Conservation (phyloP, 2,888 invertebrate genomes). For the Tipula unca region DNA sequence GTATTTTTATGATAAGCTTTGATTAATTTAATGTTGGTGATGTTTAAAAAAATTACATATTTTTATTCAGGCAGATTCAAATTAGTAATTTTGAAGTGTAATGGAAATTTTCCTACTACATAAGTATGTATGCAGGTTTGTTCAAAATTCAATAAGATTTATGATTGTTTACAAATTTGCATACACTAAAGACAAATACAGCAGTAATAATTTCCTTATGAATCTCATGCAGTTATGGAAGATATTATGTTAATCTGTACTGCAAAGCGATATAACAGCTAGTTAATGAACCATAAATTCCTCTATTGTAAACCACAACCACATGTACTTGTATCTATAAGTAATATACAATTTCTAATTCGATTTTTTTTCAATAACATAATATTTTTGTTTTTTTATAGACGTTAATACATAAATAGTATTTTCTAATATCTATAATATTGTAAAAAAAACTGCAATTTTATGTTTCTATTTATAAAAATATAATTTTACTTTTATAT, state of each 20-base stretch:
- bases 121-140: background rate
- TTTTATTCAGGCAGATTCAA: background rate
- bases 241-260: background rate
- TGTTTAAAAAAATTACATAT: background rate
- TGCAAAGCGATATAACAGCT: background rate
- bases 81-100: background rate
- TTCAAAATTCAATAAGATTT: background rate
- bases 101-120: background rate
- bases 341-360: background rate
- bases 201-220: background rate
- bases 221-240: background rate
- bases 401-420: background rate
- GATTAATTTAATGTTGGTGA: background rate
- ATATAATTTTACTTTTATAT: background rate
- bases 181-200: background rate
- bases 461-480: background rate
- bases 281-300: background rate
- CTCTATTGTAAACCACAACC: background rate
- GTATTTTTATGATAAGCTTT: background rate
- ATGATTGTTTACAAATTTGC: background rate
- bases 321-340: background rate
- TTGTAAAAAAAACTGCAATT: background rate
- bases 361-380: background rate
- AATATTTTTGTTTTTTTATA: background rate
- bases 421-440: background rate